A percentile compares a stretch with the other conserved stretches of the same genome.
phyloP scores from a whole-genome alignment of 2,888 invertebrate genomes.

The Eugnorisma glareosa region DNA sequence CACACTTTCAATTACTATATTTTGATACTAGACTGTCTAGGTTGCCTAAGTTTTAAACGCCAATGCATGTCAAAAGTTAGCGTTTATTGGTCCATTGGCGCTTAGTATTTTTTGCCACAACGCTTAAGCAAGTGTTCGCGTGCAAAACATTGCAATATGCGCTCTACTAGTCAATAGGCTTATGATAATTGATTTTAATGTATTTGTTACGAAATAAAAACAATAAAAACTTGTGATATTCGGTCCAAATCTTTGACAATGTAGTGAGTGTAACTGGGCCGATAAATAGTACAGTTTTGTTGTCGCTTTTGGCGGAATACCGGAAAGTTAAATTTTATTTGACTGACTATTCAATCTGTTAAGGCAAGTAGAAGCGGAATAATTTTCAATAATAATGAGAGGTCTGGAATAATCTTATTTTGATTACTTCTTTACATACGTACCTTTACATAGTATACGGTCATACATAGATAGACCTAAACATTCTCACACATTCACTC shows the following conservation, averaged over 20 bases:
- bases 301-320: background rate
- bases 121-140: constrained; percentile 61
- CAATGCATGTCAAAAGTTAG: constrained; percentile 35
- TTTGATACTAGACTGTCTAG: constrained; percentile 27
- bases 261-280: background rate
- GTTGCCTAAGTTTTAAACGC: constrained; percentile 38
- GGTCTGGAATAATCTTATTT: background rate
- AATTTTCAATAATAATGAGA: background rate
- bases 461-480: no score
- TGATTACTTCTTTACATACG: no score
- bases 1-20: background rate
- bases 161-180: constrained; percentile 62
- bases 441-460: no score
- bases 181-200: constrained; percentile 58
- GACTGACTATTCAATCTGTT: background rate
- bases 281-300: background rate
- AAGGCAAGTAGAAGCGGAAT: background rate
- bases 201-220: constrained; percentile 57
- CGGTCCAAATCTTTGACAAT: constrained; percentile 22
- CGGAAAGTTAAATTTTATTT: background rate
- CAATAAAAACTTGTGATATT: constrained; percentile 34
- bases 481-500: no score
- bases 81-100: constrained; percentile 32
- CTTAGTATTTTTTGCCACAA: constrained; percentile 36
- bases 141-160: constrained; percentile 58